These are phyloP conservation scores for Cremastinae sp. DNA, from an alignment of 2,888 invertebrate genomes.

Conservation along the genomic window DNA sequence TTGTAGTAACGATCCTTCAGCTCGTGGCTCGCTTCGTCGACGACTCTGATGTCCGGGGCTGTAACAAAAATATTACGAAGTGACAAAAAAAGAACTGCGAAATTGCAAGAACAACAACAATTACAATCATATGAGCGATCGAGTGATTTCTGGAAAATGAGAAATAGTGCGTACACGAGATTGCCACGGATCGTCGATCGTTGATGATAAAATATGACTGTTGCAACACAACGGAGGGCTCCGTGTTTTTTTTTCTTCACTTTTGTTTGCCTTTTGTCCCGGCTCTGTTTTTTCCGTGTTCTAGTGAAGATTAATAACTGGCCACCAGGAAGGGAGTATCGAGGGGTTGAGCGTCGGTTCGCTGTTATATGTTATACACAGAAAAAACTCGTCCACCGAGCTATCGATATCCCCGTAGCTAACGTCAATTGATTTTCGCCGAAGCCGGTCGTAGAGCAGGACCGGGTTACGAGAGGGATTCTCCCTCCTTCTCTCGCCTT, in stretches of 20 bases:
- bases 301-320: slow-evolving; percentile 50
- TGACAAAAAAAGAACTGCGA: not conserved
- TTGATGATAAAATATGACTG: slow-evolving; percentile 37
- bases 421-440: slow-evolving; percentile 58
- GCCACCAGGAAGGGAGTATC: slow-evolving; percentile 9
- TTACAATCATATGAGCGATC: not conserved
- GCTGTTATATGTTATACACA: not conserved
- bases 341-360: slow-evolving; percentile 5
- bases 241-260: slow-evolving; percentile 9
- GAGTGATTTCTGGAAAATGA: slow-evolving; percentile 6
- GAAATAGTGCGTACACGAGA: slow-evolving; percentile 9
- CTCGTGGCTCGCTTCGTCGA: slow-evolving; percentile 87
- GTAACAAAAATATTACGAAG: slow-evolving; percentile 60
- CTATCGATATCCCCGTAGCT: slow-evolving; percentile 43
- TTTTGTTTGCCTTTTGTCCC: slow-evolving; percentile 40
- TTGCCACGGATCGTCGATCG: slow-evolving; percentile 20
- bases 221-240: not conserved
- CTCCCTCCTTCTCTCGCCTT: slow-evolving; percentile 17
- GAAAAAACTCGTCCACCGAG: slow-evolving; percentile 45
- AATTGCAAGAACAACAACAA: not conserved
- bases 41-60: slow-evolving; percentile 87
- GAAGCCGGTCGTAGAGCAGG: slow-evolving; percentile 25
- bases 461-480: slow-evolving; percentile 21
- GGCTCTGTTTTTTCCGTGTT: slow-evolving; percentile 22
- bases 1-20: slow-evolving; percentile 88